Evolutionary conservation across 2,113 vertebrate species (phyloP).

Genomic region (Neomonachus schauinslandi): DNA sequence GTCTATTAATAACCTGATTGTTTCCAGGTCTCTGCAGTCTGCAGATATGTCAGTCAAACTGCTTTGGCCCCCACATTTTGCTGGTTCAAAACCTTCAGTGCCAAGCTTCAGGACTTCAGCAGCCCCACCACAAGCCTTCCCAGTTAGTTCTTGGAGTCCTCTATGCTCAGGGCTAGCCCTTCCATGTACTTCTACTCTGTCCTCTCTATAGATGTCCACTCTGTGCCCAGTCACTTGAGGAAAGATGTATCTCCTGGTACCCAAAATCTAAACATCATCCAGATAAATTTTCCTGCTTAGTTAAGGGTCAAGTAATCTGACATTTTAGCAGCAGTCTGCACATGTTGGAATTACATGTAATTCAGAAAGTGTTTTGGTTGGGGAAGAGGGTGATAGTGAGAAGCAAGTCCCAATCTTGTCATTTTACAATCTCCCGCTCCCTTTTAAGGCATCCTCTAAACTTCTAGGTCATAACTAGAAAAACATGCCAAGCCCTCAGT

Average conservation of each 20-base stretch:
- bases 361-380: not conserved
- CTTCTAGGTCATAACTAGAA: slow-evolving; percentile 38
- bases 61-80: not conserved
- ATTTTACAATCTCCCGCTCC: not conserved
- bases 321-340: not conserved
- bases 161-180: not conserved
- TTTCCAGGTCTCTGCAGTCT: not conserved
- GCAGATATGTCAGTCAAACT: not conserved
- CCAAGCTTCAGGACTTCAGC: not conserved
- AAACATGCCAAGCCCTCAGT: not conserved
- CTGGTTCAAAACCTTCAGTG: not conserved
- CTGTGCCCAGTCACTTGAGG: not conserved
- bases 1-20: slow-evolving; percentile 28
- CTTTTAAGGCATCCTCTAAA: slow-evolving; percentile 5
- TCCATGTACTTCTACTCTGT: not conserved
- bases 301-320: not conserved
- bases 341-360: not conserved
- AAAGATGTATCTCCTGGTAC: not conserved
- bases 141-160: not conserved
- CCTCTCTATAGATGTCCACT: not conserved
- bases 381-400: not conserved
- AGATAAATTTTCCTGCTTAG: not conserved
- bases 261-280: slow-evolving; percentile 1
- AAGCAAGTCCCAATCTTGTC: not conserved
- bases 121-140: not conserved